Conservation (phyloP, 1,140 invertebrate genomes). For the Camponotus pennsylvanicus region DNA sequence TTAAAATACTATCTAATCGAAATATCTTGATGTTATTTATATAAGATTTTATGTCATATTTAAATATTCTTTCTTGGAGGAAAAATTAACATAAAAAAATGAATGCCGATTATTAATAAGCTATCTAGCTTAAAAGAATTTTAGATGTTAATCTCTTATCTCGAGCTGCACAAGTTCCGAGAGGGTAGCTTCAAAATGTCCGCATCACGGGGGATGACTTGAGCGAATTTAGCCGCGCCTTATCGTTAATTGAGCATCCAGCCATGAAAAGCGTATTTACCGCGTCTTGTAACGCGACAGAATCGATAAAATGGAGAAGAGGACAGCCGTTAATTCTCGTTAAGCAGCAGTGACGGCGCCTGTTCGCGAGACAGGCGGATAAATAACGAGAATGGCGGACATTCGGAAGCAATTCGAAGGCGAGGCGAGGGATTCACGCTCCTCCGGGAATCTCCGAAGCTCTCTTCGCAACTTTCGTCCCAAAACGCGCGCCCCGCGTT, state of each 20-base stretch:
- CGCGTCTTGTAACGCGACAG: slow-evolving; percentile 41
- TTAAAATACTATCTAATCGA: neutral
- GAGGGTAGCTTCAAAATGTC: neutral
- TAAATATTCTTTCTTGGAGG: neutral
- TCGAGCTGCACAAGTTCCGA: neutral
- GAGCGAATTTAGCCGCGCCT: slow-evolving; percentile 35
- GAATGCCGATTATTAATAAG: neutral
- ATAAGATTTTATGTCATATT: neutral
- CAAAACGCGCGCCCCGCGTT: slow-evolving; percentile 25
- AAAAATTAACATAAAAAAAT: neutral
- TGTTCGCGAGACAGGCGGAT: slow-evolving; percentile 30
- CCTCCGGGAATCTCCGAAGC: slow-evolving; percentile 21
- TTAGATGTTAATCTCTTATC: slow-evolving; percentile 4
- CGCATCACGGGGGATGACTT: slow-evolving; percentile 22
- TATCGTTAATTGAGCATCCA: slow-evolving; percentile 57
- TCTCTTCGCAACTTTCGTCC: slow-evolving; percentile 56
- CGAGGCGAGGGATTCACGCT: slow-evolving; percentile 29
- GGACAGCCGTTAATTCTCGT: slow-evolving; percentile 53
- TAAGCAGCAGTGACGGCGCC: slow-evolving; percentile 54
- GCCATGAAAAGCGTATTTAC: slow-evolving; percentile 47
- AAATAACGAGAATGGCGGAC: slow-evolving; percentile 61
- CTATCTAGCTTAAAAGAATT: neutral
- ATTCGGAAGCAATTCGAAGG: slow-evolving; percentile 52
- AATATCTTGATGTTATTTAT: slow-evolving; percentile 4
- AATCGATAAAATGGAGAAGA: slow-evolving; percentile 48